Base-by-base conservation (phyloP, 2,888 invertebrate species). In the Melanostoma mellinum region DNA sequence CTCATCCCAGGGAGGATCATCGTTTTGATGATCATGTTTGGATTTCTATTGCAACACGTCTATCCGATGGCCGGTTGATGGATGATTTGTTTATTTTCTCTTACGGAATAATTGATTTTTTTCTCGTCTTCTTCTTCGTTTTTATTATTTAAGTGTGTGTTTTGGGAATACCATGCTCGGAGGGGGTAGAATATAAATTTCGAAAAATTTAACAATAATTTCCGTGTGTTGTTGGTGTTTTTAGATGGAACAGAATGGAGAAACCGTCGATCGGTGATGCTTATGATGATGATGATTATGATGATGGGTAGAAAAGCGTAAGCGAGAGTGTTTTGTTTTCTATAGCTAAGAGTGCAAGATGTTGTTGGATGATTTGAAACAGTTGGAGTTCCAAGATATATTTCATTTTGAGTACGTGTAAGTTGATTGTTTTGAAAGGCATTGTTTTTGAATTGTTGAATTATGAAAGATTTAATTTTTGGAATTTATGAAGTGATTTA, bases 61-160 rank as follows among this genome's bases (percentile, higher is more conserved):
- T 78, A 73, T 53, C 73, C 58, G 63, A 38, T 82, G 77, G 77
- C 69, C 42, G 65, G 73, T 36, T 82, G 78, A 82, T 82, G 82
- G 82, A 82, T 82, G 73, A 74, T 82, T 82, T 82, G 82, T 82
- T 82, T 82, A 82, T 82, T 82, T 78, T 77, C 69, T 40, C 82
- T 58, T 65, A 72, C 72, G 48, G 50, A 67, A 72, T 67, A 67
- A 67, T 48, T 63, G 9, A 48, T 2, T n/a, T 55, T 55, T 55
- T 9, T 33, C 35, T 46, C 32, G 1, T 20, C 20, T 33, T 69
- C 50, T 50, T 58, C 30, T 53, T 44, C 35, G 42, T 33, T 61
- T 42, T 58, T 35, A 6, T 48, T 10, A 33, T 33, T 30, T 40
- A 73, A 56, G 73, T 81, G 75, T 80, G 56, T 80, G 80, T 80